phyloP scores from a whole-genome alignment of 2,113 vertebrate species.

The Noturus placidus region DNA sequence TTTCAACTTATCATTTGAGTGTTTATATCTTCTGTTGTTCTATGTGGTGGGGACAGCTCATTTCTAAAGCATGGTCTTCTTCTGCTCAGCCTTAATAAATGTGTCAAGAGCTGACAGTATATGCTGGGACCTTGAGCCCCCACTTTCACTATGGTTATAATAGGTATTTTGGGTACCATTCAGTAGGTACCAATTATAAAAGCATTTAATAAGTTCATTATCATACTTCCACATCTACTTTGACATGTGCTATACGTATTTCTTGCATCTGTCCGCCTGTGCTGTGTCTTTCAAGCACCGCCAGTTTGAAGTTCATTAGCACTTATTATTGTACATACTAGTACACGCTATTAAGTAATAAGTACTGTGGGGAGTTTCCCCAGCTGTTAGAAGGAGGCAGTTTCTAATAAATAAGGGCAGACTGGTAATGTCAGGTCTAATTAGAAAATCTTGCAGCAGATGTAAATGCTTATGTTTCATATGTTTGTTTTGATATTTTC shows the following conservation, averaged over 20 bases:
- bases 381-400: background rate
- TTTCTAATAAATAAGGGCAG: background rate
- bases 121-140: background rate
- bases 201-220: background rate
- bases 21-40: background rate
- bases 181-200: background rate
- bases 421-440: slow-evolving; percentile 1
- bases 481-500: background rate
- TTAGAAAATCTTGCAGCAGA: background rate
- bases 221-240: background rate
- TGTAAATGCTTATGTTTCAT: background rate
- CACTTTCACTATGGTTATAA: background rate
- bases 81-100: background rate
- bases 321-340: no score
- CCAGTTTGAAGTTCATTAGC: background rate
- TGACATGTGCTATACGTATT: background rate
- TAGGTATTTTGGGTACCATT: background rate
- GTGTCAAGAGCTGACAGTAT: background rate
- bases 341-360: background rate
- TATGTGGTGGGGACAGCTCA: background rate
- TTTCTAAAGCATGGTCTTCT: background rate
- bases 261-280: background rate
- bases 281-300: background rate
- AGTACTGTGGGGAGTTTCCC: background rate
- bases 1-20: background rate